These are phyloP conservation scores for Heteronetta atricapilla DNA, from an alignment of 2,113 vertebrate species.

Conservation along the genomic window DNA sequence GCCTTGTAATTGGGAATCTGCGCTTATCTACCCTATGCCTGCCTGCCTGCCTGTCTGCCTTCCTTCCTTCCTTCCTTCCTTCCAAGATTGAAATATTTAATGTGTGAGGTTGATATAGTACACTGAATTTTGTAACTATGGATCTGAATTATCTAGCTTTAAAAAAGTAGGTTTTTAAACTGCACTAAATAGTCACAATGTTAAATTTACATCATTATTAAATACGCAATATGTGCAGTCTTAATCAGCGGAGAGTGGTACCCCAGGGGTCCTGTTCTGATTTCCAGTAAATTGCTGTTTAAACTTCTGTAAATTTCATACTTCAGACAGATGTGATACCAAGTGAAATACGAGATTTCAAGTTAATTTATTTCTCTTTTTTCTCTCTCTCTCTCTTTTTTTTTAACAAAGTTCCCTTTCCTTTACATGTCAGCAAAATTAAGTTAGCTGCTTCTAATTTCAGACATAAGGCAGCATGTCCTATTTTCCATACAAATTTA, in stretches of 20 bases:
- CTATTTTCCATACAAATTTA: slow-evolving; percentile 66
- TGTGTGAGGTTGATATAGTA: not conserved
- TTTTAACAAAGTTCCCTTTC: not conserved
- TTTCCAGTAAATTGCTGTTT: slow-evolving; percentile 38
- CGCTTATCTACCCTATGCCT: not conserved
- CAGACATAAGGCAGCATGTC: slow-evolving; percentile 18
- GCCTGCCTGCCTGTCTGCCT: not conserved
- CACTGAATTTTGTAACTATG: not conserved
- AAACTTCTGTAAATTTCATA: not conserved
- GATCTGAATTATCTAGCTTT: not conserved
- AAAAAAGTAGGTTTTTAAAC: not conserved
- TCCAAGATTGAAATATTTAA: not conserved
- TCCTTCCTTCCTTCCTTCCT: not conserved
- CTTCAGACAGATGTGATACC: not conserved
- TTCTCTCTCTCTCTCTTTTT: not conserved
- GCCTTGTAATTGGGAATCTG: slow-evolving; percentile 22
- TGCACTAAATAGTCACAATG: not conserved
- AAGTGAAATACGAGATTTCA: not conserved
- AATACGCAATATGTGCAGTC: not conserved
- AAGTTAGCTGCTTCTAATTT: slow-evolving; percentile 55
- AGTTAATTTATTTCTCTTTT: not conserved
- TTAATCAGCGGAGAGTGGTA: slow-evolving; percentile 16
- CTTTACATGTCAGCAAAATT: slow-evolving; percentile 49
- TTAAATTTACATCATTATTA: slow-evolving; percentile 14
- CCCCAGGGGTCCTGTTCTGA: not conserved